Evolutionary conservation across 2,113 vertebrate species (phyloP).

Genomic region (Malurus alboscapulatus): DNA sequence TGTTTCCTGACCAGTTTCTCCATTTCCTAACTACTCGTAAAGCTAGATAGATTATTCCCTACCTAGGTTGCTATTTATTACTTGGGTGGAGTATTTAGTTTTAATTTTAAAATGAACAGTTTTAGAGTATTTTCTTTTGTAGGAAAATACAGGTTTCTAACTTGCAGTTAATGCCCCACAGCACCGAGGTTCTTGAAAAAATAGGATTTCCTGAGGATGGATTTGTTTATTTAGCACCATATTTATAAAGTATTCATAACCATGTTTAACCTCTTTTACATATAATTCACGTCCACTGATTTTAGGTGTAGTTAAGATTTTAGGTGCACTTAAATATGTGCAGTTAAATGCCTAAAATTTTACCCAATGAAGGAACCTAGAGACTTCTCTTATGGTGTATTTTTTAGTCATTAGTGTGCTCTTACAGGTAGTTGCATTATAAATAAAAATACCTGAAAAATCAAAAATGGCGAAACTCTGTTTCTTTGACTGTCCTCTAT

Average conservation of each 20-base stretch:
- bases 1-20: not conserved
- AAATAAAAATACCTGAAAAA: not conserved
- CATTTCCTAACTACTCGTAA: not conserved
- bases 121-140: not conserved
- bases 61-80: not conserved
- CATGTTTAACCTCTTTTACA: not conserved
- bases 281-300: not conserved
- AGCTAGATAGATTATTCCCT: not conserved
- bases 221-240: not conserved
- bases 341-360: not conserved
- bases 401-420: not conserved
- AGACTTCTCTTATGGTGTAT: not conserved
- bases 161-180: not conserved
- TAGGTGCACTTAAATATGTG: not conserved
- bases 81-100: not conserved
- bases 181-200: not conserved
- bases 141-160: not conserved
- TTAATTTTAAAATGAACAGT: not conserved
- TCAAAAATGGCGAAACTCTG: not conserved
- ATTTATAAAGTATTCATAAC: not conserved
- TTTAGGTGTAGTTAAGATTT: not conserved
- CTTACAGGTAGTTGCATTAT: not conserved
- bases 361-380: not conserved
- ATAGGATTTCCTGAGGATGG: not conserved
- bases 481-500: not conserved